phyloP scores from a whole-genome alignment of 1,140 invertebrate species.

The Papilio xuthus region DNA sequence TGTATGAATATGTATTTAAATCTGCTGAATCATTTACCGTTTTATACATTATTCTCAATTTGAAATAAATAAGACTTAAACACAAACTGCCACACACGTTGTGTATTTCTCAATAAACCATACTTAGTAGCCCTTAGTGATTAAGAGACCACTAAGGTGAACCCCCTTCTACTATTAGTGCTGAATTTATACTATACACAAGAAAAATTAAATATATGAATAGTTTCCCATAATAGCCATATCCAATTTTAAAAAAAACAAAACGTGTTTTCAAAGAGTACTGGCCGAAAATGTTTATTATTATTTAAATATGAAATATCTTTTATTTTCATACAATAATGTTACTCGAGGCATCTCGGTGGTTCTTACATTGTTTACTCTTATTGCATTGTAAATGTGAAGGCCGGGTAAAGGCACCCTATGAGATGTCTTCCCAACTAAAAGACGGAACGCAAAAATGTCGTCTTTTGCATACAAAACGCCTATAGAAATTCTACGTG shows the following conservation, averaged over 20 bases:
- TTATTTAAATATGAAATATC: neutral
- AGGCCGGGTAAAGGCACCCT: neutral
- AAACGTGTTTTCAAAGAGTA: neutral
- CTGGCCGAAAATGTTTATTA: neutral
- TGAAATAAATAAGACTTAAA: too few relatives aligned
- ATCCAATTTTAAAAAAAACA: too few relatives aligned
- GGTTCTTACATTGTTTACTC: neutral
- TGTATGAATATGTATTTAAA: neutral
- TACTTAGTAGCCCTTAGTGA: too few relatives aligned
- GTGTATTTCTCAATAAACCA: too few relatives aligned
- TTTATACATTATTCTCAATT: neutral
- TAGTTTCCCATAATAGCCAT: too few relatives aligned
- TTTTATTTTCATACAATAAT: neutral
- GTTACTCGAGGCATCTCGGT: neutral
- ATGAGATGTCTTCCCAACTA: neutral
- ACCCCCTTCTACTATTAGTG: too few relatives aligned
- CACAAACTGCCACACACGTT: too few relatives aligned
- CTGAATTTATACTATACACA: too few relatives aligned
- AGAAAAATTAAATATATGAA: too few relatives aligned
- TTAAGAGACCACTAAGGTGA: too few relatives aligned
- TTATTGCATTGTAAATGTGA: conserved; percentile 8
- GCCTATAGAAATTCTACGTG: neutral
- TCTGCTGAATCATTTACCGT: neutral
- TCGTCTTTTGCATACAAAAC: neutral
- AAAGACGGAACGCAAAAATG: neutral